These are phyloP conservation scores for Brachypteracias leptosomus DNA, from an alignment of 2,113 vertebrate species.

Conservation along the genomic window DNA sequence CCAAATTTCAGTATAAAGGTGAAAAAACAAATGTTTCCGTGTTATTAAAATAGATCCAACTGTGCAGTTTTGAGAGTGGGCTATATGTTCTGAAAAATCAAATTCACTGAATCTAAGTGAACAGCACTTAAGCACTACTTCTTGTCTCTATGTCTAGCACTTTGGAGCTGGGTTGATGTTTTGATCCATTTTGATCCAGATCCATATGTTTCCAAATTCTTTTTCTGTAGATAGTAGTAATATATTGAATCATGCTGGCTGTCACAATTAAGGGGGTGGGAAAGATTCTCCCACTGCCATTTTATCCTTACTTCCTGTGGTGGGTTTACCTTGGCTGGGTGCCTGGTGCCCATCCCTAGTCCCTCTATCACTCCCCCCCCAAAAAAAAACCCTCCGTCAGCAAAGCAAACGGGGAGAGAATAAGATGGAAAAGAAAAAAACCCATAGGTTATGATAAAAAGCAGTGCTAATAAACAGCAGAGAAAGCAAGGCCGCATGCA, in stretches of 20 bases:
- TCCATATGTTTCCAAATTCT: neutral
- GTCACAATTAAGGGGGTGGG: neutral
- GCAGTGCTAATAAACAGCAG: too few relatives aligned
- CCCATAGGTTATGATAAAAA: too few relatives aligned
- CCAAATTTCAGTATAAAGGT: neutral
- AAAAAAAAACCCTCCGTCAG: too few relatives aligned
- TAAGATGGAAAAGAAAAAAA: too few relatives aligned
- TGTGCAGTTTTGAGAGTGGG: neutral
- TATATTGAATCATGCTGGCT: neutral
- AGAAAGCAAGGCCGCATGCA: too few relatives aligned
- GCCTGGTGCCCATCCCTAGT: too few relatives aligned
- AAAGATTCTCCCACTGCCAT: neutral
- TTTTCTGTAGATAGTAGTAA: neutral
- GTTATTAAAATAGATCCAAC: neutral
- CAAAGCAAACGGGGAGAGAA: too few relatives aligned
- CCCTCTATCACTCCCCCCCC: too few relatives aligned
- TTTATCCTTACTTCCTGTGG: neutral
- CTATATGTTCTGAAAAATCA: neutral
- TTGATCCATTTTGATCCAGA: neutral
- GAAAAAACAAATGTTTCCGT: neutral
- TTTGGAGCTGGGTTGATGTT: neutral
- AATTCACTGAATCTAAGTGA: neutral
- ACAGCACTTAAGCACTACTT: neutral
- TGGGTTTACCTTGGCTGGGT: too few relatives aligned
- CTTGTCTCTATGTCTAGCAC: neutral